Conservation (phyloP, 35 echinoderm and acorn worm genomes). For the Amphiura filiformis region DNA sequence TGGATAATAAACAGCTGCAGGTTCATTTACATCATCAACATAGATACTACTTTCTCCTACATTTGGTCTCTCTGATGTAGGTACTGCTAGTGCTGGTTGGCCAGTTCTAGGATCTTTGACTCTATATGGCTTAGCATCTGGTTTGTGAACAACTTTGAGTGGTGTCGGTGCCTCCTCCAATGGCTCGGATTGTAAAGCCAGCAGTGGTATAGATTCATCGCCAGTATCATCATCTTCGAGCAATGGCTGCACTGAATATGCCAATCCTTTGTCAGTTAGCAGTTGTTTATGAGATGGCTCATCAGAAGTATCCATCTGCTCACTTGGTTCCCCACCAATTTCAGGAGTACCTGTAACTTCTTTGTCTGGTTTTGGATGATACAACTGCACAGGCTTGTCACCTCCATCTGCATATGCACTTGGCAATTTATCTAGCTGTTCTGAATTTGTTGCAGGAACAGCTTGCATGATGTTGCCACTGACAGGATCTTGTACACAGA, state of each 20-base stretch:
- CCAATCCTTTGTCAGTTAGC: constrained; percentile 40
- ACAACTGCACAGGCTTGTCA: constrained; percentile 20
- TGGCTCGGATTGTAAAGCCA: background rate
- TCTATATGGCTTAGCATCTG: background rate
- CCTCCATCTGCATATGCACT: constrained; percentile 21
- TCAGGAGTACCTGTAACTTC: background rate
- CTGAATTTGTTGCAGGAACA: constrained; percentile 5
- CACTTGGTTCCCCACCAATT: background rate
- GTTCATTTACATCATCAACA: constrained; percentile 3
- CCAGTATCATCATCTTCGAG: background rate
- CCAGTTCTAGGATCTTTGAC: constrained; percentile 53
- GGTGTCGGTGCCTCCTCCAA: background rate
- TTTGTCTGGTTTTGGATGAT: constrained; percentile 17
- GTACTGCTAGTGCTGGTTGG: constrained; percentile 22
- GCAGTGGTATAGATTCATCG: background rate
- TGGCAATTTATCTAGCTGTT: background rate
- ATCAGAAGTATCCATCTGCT: background rate
- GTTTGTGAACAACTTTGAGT: background rate
- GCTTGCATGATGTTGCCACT: constrained; percentile 9
- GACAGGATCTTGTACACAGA: background rate
- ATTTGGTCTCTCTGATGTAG: constrained; percentile 26
- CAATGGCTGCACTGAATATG: constrained; percentile 25
- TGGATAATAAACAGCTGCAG: constrained; percentile 31
- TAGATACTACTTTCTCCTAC: background rate
- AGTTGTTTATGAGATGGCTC: constrained; percentile 11